These are phyloP conservation scores for Solenodon paradoxus DNA, from an alignment of 2,113 vertebrate genomes.

Conservation along the genomic window DNA sequence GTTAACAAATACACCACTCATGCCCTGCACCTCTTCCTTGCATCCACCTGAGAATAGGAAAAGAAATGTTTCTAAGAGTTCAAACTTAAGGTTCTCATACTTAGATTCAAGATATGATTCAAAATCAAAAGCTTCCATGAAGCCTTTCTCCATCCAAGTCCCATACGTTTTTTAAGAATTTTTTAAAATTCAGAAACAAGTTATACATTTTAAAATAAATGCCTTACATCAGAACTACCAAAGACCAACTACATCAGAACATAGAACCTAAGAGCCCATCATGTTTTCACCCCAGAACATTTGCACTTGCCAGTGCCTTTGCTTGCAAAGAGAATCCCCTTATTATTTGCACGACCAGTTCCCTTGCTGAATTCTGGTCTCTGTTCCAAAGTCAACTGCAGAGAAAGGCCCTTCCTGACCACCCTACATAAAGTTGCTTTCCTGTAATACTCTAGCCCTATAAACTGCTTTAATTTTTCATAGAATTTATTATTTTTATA, in stretches of 20 bases:
- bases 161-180: background rate
- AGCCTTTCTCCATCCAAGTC: background rate
- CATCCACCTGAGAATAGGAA: background rate
- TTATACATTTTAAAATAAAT: background rate
- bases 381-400: background rate
- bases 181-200: background rate
- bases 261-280: background rate
- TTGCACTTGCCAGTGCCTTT: background rate
- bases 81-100: background rate
- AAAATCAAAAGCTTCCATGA: background rate
- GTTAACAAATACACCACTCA: background rate
- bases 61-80: background rate
- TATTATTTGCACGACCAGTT: background rate
- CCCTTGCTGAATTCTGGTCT: background rate
- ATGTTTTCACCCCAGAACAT: background rate
- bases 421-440: background rate
- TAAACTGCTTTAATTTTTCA: background rate
- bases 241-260: too few species aligned
- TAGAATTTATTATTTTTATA: background rate
- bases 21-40: too few species aligned
- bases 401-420: background rate
- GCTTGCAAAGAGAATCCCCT: background rate
- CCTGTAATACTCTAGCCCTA: background rate
- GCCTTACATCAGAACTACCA: background rate
- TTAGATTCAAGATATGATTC: background rate